These are phyloP conservation scores for Hypercompe scribonia DNA, from an alignment of 2,888 invertebrate genomes.

Conservation along the genomic window DNA sequence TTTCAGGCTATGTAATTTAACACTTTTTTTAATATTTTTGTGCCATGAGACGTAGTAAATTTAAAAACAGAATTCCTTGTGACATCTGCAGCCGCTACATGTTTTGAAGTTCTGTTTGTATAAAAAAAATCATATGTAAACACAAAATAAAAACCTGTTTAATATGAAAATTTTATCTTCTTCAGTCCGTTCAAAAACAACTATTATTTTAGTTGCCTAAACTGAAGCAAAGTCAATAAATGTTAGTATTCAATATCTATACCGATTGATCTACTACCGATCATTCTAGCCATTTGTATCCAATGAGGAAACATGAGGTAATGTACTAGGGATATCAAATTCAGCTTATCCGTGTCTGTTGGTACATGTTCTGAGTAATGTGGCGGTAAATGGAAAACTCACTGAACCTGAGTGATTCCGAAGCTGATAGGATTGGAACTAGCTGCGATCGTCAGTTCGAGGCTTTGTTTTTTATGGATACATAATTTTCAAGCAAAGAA, in stretches of 20 bases:
- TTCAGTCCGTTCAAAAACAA: not conserved
- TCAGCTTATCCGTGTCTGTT: conserved; percentile 16
- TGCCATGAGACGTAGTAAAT: too few relatives aligned
- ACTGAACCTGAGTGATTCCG: conserved; percentile 43
- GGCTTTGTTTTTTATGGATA: not conserved
- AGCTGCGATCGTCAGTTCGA: not conserved
- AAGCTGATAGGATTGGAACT: not conserved
- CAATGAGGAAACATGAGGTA: not conserved
- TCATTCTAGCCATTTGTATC: not conserved
- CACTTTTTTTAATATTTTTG: too few relatives aligned
- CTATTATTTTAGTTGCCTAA: not conserved
- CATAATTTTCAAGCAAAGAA: not conserved
- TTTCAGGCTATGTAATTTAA: too few relatives aligned
- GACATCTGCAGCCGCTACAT: too few relatives aligned
- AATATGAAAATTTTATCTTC: not conserved
- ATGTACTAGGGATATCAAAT: conserved; percentile 18
- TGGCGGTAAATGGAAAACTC: conserved; percentile 64
- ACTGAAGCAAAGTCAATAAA: not conserved
- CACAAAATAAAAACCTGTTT: not conserved
- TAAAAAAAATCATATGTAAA: too few relatives aligned
- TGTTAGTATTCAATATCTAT: conserved; percentile 10
- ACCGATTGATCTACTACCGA: too few relatives aligned
- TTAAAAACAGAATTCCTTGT: too few relatives aligned
- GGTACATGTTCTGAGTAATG: conserved; percentile 49
- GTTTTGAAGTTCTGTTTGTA: too few relatives aligned